Evolutionary conservation across 2,797 vertebrate species (phyloP).

Genomic region (Thripadectes ignobilis): DNA sequence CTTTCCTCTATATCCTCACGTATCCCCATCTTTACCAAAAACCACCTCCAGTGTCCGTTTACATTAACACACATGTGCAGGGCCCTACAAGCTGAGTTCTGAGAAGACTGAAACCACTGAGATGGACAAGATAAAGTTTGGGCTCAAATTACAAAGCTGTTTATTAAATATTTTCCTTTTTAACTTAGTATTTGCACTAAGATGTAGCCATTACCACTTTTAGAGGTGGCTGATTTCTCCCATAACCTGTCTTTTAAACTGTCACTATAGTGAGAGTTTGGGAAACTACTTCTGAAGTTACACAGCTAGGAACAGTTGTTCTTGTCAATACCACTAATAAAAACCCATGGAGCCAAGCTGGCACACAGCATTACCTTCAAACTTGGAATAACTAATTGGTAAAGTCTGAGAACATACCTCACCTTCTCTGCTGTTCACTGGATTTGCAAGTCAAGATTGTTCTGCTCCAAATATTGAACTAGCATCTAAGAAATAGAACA

Average conservation of each 20-base stretch:
- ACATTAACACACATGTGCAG: accelerated
- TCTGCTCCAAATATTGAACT: background rate
- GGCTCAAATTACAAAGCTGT: background rate
- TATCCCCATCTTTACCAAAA: background rate
- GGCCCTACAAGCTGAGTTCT: background rate
- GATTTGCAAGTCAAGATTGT: background rate
- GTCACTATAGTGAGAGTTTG: background rate
- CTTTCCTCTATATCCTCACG: background rate
- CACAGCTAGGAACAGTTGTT: background rate
- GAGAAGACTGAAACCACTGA: background rate
- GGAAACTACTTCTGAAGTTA: background rate
- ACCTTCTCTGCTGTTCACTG: background rate
- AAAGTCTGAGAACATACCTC: background rate
- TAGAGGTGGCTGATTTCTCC: background rate
- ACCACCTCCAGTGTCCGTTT: background rate
- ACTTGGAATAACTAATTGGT: background rate
- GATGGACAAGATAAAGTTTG: background rate
- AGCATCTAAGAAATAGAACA: background rate
- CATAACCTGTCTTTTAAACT: background rate
- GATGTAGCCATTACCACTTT: background rate
- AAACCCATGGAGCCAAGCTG: background rate
- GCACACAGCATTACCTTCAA: background rate
- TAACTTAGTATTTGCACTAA: background rate
- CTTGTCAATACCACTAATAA: background rate
- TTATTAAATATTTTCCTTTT: background rate